Percentiles rank a stretch among this genome's conserved stretches.
Evolutionary conservation across 2,888 invertebrate species (phyloP).

Genomic region (Phengaris alcon): DNA sequence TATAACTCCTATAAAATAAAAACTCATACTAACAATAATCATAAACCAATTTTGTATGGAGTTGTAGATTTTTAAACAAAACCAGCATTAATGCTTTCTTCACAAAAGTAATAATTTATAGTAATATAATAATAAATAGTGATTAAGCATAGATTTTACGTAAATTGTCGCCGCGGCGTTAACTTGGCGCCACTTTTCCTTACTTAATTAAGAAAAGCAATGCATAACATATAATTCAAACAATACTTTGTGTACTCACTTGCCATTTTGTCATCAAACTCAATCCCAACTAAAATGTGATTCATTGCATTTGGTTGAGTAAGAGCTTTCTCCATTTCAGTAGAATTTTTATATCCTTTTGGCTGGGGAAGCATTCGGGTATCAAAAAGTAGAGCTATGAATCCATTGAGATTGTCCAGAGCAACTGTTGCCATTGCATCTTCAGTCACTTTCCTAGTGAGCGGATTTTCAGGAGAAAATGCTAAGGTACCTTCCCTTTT

Average conservation of each 20-base stretch:
- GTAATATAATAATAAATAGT: neutral
- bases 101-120: neutral
- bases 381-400: conserved; percentile 61
- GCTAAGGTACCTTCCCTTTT: conserved; percentile 64
- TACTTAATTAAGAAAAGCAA: too few species aligned
- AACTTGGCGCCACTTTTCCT: neutral
- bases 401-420: conserved; percentile 62
- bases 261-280: conserved; percentile 68
- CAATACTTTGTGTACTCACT: conserved; percentile 52
- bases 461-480: conserved; percentile 67
- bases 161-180: neutral
- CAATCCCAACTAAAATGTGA: conserved; percentile 66
- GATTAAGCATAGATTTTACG: neutral
- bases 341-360: conserved; percentile 62
- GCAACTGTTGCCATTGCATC: conserved; percentile 66
- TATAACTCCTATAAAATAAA: too few species aligned
- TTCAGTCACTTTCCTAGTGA: conserved; percentile 61
- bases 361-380: conserved; percentile 61
- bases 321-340: conserved; percentile 60
- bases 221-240: neutral
- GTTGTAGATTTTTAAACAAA: neutral
- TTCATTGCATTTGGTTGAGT: conserved; percentile 68
- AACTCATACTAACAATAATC: too few species aligned
- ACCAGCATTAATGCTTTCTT: neutral
- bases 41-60: too few species aligned